A percentile compares a stretch with the other conserved stretches of the same genome.
These are phyloP conservation scores for Heliconius sara DNA, from an alignment of 2,888 invertebrate species.

Conservation along the genomic window DNA sequence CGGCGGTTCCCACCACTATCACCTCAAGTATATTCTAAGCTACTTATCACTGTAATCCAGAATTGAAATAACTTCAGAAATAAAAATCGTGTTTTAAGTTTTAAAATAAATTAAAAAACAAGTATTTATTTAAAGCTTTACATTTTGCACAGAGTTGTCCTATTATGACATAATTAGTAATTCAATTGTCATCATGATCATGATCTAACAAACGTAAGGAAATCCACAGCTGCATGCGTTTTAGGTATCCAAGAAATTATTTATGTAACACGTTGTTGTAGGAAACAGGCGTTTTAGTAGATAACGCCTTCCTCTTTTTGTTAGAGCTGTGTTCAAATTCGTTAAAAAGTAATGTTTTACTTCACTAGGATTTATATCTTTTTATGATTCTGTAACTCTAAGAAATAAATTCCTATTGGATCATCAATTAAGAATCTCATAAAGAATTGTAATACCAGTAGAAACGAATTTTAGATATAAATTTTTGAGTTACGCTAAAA, in stretches of 20 bases:
- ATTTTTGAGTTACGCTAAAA: too few relatives aligned
- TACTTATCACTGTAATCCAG: too few relatives aligned
- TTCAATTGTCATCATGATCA: conserved; percentile 22
- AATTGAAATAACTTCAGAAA: too few relatives aligned
- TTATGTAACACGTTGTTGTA: neutral
- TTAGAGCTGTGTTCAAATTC: neutral
- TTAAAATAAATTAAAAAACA: too few relatives aligned
- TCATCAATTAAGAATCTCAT: too few relatives aligned
- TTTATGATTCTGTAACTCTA: too few relatives aligned
- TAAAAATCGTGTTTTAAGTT: too few relatives aligned
- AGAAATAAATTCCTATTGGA: too few relatives aligned
- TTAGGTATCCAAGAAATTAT: conserved; percentile 1
- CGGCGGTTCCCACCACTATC: too few relatives aligned
- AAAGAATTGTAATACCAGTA: neutral
- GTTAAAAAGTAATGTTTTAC: neutral
- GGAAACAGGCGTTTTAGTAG: neutral
- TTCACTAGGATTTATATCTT: too few relatives aligned
- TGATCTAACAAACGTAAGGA: neutral
- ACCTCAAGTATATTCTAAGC: too few relatives aligned
- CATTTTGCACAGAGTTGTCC: conserved; percentile 19
- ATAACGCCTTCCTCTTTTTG: neutral
- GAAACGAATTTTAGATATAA: too few relatives aligned
- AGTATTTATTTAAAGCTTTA: neutral
- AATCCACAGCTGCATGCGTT: neutral
- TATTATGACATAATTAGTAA: conserved; percentile 37